Evolutionary conservation across 2,113 vertebrate species (phyloP).

Genomic region (Microcebus griseorufus): DNA sequence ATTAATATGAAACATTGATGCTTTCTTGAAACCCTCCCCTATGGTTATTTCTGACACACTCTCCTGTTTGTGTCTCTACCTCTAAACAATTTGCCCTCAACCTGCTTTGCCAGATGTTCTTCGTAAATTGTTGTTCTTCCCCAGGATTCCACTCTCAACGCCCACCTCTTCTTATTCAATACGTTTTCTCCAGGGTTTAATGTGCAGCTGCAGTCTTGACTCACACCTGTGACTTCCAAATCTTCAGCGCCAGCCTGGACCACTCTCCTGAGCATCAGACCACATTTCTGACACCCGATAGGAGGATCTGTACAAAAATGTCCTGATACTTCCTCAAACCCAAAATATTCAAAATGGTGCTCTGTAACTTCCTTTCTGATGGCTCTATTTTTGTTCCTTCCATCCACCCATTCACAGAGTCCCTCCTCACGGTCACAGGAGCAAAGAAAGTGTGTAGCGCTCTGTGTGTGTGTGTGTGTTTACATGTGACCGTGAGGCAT

Average conservation of each 20-base stretch:
- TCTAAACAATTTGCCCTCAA: background rate
- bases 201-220: background rate
- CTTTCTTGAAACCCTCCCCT: background rate
- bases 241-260: background rate
- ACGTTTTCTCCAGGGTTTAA: background rate
- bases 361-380: background rate
- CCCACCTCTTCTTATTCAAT: background rate
- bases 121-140: background rate
- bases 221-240: background rate
- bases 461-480: background rate
- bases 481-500: background rate
- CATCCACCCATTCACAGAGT: background rate
- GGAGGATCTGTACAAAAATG: background rate
- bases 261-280: background rate
- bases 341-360: background rate
- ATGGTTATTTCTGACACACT: background rate
- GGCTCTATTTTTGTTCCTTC: background rate
- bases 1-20: background rate
- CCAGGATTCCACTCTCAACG: background rate
- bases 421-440: background rate
- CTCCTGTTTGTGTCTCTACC: background rate
- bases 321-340: background rate
- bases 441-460: background rate
- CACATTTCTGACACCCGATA: background rate
- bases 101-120: background rate